A percentile compares a stretch with the other conserved stretches of the same genome.
Evolutionary conservation across 2,113 vertebrate species (phyloP).

Genomic region (Hemibagrus wyckioides): DNA sequence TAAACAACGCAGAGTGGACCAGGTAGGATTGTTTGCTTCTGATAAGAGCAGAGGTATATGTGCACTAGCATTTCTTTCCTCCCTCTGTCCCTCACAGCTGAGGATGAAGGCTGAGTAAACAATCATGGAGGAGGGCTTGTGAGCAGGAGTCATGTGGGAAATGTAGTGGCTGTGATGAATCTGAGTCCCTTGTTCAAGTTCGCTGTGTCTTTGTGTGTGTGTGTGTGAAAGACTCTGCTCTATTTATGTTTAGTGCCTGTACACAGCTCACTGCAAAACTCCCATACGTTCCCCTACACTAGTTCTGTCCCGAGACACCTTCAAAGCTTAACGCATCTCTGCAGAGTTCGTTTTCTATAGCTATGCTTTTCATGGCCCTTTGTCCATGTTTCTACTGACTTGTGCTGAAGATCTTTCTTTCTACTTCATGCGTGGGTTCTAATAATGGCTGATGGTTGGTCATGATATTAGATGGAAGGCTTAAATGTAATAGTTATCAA

Average conservation of each 20-base stretch:
- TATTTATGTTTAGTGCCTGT: constrained; percentile 55
- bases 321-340: constrained; percentile 14
- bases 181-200: constrained; percentile 48
- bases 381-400: neutral
- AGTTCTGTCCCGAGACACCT: constrained; percentile 25
- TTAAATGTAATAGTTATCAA: neutral
- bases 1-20: constrained; percentile 1
- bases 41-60: constrained; percentile 29
- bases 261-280: constrained; percentile 36
- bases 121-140: constrained; percentile 39
- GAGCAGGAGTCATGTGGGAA: constrained; percentile 48
- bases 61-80: constrained; percentile 35
- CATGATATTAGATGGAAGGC: neutral
- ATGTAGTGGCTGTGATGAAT: constrained; percentile 52
- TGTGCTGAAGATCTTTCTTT: neutral
- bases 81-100: constrained; percentile 24
- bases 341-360: neutral
- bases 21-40: constrained; percentile 39
- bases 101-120: constrained; percentile 36
- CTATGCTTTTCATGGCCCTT: neutral
- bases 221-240: constrained; percentile 27
- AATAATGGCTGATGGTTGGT: neutral
- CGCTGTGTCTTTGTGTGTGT: constrained; percentile 3
- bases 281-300: constrained; percentile 31
- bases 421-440: neutral